Base-by-base conservation (phyloP, 1,140 invertebrate species). In the Zaprionus ghesquierei region DNA sequence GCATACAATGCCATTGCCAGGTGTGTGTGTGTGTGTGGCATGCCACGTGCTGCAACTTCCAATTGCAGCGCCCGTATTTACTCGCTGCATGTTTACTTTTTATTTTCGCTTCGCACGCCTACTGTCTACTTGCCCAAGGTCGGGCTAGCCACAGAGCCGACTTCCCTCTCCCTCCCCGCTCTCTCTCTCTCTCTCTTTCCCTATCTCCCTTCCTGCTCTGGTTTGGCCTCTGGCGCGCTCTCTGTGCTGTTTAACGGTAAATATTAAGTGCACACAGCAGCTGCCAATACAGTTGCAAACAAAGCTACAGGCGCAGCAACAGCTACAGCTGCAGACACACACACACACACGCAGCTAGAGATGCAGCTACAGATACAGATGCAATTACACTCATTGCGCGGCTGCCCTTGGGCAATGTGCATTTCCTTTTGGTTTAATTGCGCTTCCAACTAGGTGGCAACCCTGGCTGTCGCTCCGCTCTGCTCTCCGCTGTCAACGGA, bases 391-490 rank as follows among this genome's bases (percentile, higher is more conserved):
- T 81, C 70, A 77, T 62, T 63, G 35, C 49, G 27, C 60, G 69
- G 79, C 62, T 84, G 20, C 20, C 44, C 60, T 20, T 20, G 53
- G 53, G 69, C 69, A 70, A 61, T 64, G 61, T 53, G 70, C 75
- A 51, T 35, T 87, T 87, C 78, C 79, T 81, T 76, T 69, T 79
- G 71, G 69, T 77, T 86, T 87, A 82, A 86, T 86, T 82, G 75
- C 82, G 71, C 77, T 63, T 86, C 65, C 81, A 84, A 86, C 81
- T 63, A 71, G 78, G 75, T 60, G 60, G 72, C 63, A 46, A 49
- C 38, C 27, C 59, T 76, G 65, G 18, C 41, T 49, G 54, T 65
- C 58, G 44, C 68, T 29, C 49, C 15, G 31, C 18, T 33, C 22
- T 15, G 31, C 38, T 58, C 33, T 18, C 18, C 18, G 22, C 58